Conservation (phyloP, 2,888 invertebrate species). For the Scaeva pyrastri region DNA sequence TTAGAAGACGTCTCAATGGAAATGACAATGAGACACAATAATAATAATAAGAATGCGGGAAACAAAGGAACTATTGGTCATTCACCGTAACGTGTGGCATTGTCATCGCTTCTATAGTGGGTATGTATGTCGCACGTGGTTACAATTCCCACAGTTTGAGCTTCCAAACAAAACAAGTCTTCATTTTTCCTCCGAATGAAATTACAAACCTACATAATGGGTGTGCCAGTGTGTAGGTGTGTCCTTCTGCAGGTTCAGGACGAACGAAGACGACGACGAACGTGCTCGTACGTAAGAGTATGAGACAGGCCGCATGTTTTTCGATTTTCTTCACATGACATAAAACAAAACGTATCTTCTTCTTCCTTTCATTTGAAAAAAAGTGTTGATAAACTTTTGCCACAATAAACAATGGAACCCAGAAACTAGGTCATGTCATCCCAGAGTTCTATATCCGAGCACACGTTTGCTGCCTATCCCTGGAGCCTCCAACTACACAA, state of each 20-base stretch:
- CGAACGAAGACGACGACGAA: too few species aligned
- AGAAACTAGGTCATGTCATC: constrained; percentile 61
- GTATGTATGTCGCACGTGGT: constrained; percentile 1
- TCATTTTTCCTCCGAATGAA: constrained; percentile 29
- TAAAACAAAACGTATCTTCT: not conserved
- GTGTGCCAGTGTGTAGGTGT: not conserved
- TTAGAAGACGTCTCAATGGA: constrained; percentile 41
- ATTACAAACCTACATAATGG: constrained; percentile 31
- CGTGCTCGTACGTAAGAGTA: too few species aligned
- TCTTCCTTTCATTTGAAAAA: constrained; percentile 24
- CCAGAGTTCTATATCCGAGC: not conserved
- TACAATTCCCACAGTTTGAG: constrained; percentile 47
- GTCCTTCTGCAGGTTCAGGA: constrained; percentile 4
- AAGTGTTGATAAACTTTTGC: constrained; percentile 62
- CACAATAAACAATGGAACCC: constrained; percentile 49
- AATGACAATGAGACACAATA: constrained; percentile 38
- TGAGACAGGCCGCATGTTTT: constrained; percentile 30
- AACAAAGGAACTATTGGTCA: constrained; percentile 62
- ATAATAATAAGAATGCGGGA: constrained; percentile 41
- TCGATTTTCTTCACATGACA: constrained; percentile 7
- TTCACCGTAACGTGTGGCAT: constrained; percentile 46
- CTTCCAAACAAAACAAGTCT: constrained; percentile 16
- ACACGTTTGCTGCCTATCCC: not conserved
- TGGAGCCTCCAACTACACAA: constrained; percentile 36
- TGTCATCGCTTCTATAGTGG: constrained; percentile 4